phyloP scores from a whole-genome alignment of 1,140 invertebrate genomes.

The Drosophila orosa region DNA sequence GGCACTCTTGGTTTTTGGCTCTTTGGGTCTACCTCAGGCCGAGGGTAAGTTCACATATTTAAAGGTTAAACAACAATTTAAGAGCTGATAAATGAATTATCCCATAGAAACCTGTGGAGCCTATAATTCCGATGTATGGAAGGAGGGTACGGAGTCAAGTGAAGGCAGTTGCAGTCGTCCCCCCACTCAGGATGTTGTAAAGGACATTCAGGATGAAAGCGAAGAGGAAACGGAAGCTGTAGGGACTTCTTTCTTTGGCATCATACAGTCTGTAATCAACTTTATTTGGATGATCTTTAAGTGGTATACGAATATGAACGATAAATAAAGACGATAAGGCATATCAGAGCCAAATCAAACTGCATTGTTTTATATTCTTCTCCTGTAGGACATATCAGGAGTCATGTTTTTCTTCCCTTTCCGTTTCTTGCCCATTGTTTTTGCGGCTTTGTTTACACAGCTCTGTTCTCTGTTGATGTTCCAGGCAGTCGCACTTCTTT shows the following conservation, averaged over 20 bases:
- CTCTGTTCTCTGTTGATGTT: constrained; percentile 53
- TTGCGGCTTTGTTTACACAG: constrained; percentile 29
- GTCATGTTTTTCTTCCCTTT: constrained; percentile 12
- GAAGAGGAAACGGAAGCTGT: not conserved
- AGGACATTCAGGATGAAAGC: not conserved
- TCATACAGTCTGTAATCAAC: not conserved
- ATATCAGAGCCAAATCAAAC: constrained; percentile 1
- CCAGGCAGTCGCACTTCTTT: constrained; percentile 48
- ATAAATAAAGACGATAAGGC: constrained; percentile 10
- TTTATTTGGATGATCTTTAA: constrained; percentile 10
- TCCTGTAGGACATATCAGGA: not conserved
- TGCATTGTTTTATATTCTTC: constrained; percentile 1
- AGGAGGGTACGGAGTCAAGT: not conserved
- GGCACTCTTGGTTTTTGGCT: constrained; percentile 1
- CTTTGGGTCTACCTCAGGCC: not conserved
- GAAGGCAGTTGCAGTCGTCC: constrained; percentile 10
- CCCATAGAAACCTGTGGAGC: constrained; percentile 8
- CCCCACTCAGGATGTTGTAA: too few relatives aligned
- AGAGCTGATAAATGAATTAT: not conserved
- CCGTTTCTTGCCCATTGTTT: constrained; percentile 18
- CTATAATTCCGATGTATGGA: constrained; percentile 5
- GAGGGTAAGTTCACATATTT: constrained; percentile 5
- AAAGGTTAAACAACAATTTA: not conserved
- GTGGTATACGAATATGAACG: constrained; percentile 6
- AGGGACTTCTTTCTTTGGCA: not conserved